Base-by-base conservation (phyloP, 1,140 invertebrate genomes). In the Battus philenor region DNA sequence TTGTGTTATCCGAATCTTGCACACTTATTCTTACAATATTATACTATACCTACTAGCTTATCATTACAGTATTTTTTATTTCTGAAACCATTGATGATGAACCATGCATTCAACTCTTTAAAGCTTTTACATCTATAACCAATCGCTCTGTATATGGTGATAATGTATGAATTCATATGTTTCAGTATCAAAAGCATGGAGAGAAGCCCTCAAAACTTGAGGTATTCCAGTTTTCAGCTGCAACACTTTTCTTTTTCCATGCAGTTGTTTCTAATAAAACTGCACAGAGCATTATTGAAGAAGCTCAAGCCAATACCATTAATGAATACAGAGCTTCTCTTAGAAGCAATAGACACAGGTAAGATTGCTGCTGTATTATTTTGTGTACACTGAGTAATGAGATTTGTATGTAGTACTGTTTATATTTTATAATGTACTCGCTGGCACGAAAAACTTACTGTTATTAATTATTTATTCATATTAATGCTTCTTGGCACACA, bases 221-320 rank as follows among this genome's bases (percentile, higher is more conserved):
- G 34, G 43, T 85, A n/a, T 83, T 85, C 77, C 81, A 85, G 30
- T 83, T 85, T 51, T 63, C 77, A 2, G 51, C 73, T 0, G 68
- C 81, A 0, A 71, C 76, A 0, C 43, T 85, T 10, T 85, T 85
- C 66, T 85, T 82, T 69, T 78, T 60, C 30, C 69, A 81, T 39
- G 75, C 78, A 0, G 75, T 81, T 0, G 64, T 85, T 15, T 83
- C 79, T 1, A 85, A 80, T 36, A 55, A 68, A 7, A 83, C 78
- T 0, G 81, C 78, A 0, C 70, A 79, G 38, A 71, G 65, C 27
- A 85, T 85, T 9, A 68, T 83, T 1, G 77, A 82, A 36, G 78
- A 85, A 8, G 69, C 78, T 0, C 78, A 85, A 46, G 70, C 78
- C 2, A 72, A 63, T 7, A 63, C 78, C 12, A 83, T 85, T 36